Percentiles rank a stretch among this genome's conserved stretches.
Conservation (phyloP, 2,888 invertebrate genomes). For the Auanema freiburgensis region DNA sequence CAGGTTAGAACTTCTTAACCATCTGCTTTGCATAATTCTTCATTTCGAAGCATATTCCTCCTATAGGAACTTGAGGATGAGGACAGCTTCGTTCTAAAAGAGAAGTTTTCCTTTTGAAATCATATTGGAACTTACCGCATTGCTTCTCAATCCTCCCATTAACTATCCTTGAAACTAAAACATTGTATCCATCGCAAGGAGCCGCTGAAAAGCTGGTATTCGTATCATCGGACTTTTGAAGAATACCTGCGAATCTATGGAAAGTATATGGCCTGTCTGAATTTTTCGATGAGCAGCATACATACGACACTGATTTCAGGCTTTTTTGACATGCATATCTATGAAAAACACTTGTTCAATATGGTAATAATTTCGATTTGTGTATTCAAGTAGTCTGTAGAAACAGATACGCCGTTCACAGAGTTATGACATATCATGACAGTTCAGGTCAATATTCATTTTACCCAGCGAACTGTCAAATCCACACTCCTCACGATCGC, state of each 20-base stretch:
- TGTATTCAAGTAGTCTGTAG: too few relatives aligned
- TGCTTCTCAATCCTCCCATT: conserved; percentile 41
- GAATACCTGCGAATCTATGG: conserved; percentile 21
- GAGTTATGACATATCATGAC: too few relatives aligned
- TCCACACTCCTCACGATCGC: not conserved
- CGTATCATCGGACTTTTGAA: conserved; percentile 1
- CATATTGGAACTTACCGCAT: conserved; percentile 36
- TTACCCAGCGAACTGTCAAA: not conserved
- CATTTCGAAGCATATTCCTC: conserved; percentile 50
- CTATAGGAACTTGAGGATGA: conserved; percentile 45
- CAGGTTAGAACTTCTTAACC: too few relatives aligned
- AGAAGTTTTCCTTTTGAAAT: conserved; percentile 1
- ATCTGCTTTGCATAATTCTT: conserved; percentile 15
- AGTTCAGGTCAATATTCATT: too few relatives aligned
- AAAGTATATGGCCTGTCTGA: conserved; percentile 24
- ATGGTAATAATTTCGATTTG: not conserved
- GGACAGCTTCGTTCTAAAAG: conserved; percentile 51
- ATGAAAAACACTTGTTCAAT: not conserved
- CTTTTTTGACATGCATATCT: conserved; percentile 14
- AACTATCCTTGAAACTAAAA: conserved; percentile 40
- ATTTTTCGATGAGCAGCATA: conserved; percentile 36
- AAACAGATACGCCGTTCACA: too few relatives aligned
- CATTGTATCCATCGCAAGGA: conserved; percentile 40
- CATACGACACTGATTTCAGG: conserved; percentile 4
- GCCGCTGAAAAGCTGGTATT: conserved; percentile 12